Base-by-base conservation (phyloP, 2,888 invertebrate genomes). In the Unio pictorum region DNA sequence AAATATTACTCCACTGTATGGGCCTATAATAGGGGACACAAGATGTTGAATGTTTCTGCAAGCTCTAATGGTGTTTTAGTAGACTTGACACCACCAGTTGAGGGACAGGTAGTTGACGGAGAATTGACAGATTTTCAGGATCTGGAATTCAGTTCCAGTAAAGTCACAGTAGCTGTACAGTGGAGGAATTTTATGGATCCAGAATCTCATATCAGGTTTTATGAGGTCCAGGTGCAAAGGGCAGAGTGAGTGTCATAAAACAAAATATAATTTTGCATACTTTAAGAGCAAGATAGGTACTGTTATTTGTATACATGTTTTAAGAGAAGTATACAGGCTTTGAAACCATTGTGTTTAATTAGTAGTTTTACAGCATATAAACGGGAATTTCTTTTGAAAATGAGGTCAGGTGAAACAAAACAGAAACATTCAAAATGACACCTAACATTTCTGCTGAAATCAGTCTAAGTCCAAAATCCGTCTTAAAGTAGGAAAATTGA, bases 101-200 rank as follows among this genome's bases (percentile, higher is more conserved):
- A 65, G 8, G 85, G 84, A 8, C 61, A 73, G 11, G 74, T 84
- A 18, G 70, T 80, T 34, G 84, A 84, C 61, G 82, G 84, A 17
- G 67, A 68, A 18, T 56, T 60, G 11, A 55, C 56, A 3, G 66
- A 64, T 26, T 78, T 80, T 58, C 30, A 58, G 6, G 83, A 85
- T 58, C 55, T 78, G 6, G 61, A 65, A n/a, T 85, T 75, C 69
- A 80, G 80, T 45, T 69, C 78, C 15, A 78, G 78, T 28, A 72
- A 70, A 60, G 77, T 82, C 3, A 80, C 79, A 23, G 80, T 84
- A 7, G 71, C 75, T 18, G 66, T 75, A n/a, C 80, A 82, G 60
- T 84, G 84, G 84, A 73, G 67, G 45, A 73, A 75, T 55, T 84
- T 77, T 72, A 64, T 63, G 26, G 85, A 85, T 59, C 79, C 79